Base-by-base conservation (phyloP, 2,797 vertebrate species). In the Naso thynnoides region DNA sequence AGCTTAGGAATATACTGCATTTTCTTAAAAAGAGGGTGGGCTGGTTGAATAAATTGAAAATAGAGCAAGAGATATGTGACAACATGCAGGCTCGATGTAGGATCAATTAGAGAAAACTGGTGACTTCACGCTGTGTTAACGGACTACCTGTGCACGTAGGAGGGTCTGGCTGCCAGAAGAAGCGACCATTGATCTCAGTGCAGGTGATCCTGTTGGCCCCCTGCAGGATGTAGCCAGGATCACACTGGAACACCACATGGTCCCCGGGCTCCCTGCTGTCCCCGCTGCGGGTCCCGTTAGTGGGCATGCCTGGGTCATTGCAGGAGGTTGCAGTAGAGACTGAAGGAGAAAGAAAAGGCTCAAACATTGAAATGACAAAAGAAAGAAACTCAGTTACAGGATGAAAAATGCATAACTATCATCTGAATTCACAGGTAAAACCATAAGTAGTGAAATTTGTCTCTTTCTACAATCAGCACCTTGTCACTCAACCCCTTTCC, bases 101-200 rank as follows among this genome's bases (percentile, higher is more conserved):
- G 41, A 27, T 24, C 33, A 39, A n/a, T 60, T 29, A 19, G 38
- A 14, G 16, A 53, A 45, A 53, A 33, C 9, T 48, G 36, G 66
- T 44, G 23, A 21, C 0, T 4, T 9, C 39, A 23, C 53, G 62
- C 42, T 70, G 61, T 16, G 24, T 33, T 78, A 36, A n/a, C 16
- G 7, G 10, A 55, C 39, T 78, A 92, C 91, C 88, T 67, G 86
- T 95, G 91, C 98, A 99, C 8, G 95, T 96, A 0, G 98, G 98
- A 0, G 98, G 98, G 86, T 98, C 97, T 0, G 98, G 98, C 76
- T 99, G 96, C 98, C 98, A 99, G 94, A 99, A 99, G 91, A 96
- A 99, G 52, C 98, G 95, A 61, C 95, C 97, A 66, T 97, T 96
- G n/a, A 98, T 94, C 93, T 98, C 98, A 16, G 98, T 96, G 2